Evolutionary conservation across 1,140 invertebrate genomes (phyloP), one percentile per base, ranked within the genome.

Genomic region (Bombus vancouverensis): DNA sequence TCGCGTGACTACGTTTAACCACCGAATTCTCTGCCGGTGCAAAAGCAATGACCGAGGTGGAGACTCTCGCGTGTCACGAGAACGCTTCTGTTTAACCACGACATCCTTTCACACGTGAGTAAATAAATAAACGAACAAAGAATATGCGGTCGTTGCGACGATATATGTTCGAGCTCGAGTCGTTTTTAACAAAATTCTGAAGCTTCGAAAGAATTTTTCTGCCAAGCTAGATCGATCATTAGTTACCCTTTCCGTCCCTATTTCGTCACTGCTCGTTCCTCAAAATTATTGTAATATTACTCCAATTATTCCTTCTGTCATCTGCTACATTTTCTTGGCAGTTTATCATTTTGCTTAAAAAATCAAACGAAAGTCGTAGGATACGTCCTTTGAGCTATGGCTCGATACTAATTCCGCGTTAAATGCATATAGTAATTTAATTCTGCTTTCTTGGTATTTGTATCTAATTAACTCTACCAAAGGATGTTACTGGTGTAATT

Each of bases 31-130:
- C 71, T 47, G 72, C 42, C 86, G 80, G 39, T 71, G 72, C 72
- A 71, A 90, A 90, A 90, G 89, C 89, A 90, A 88, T 86, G 87
- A 90, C 83, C 87, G 89, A 66, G 34, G 32, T 70, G 76, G 87
- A 88, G 86, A 90, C 83, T 87, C 83, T 91, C 91, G 90, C 91
- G 90, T 91, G 91, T 91, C 85, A 82, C 83, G 89, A 86, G 81
- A 90, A 87, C 75, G 79, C 84, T 91, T 71, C 89, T 91, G 84
- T 91, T 91, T 91, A 88, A 90, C 88, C 91, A 90, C 89, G 89
- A 90, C 85, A 91, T 90, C 90, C 90, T 92, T 91, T 90, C 90
- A 90, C 91, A 92, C 90, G 86, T 91, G 81, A 91, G 91, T 90
- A 90, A 91, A 91, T 87, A 91, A 91, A 91, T 91, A 91, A 87